Evolutionary conservation across 1,140 invertebrate genomes (phyloP), one percentile per base, ranked within the genome.

Genomic region (Lucilia sericata): DNA sequence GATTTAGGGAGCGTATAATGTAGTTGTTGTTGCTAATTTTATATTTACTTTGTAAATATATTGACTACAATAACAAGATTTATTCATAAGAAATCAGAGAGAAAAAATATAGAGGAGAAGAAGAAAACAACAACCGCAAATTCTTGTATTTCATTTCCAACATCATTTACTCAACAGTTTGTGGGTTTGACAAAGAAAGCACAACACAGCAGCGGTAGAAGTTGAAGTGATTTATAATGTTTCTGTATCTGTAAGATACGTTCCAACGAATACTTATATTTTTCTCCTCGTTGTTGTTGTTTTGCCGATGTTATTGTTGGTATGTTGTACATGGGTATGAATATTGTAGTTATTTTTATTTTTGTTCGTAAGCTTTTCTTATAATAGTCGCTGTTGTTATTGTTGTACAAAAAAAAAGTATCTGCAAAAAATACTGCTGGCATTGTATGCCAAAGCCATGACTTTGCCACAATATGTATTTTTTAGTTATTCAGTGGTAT

Each of bases 141-240:
- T 70, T 70, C 65, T 70, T 70, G 65, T 70, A 70, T 70, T 70
- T 70, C 12, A 70, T 70, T 19, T 70, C n/a, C 65, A 70, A 70
- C 65, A 70, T 70, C 65, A n/a, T 60, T 60, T n/a, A 70, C n/a
- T 21, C 19, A 70, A 70, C 7, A 70, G 19, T 70, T 70, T 70
- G 65, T 70, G 65, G 65, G 65, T 19, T 70, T 70, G 19, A 19
- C n/a, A 70, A 70, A 70, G 65, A 70, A 21, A 70, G 65, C 65
- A 70, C 13, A 60, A n/a, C 5, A 60, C 5, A 60, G 55, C 55
- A 14, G 51, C 51, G 14, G 55, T n/a, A 60, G 65, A 19, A 70
- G 65, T 30, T 19, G 65, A 70, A 25, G 21, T 21, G 19, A 70
- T 70, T 70, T 70, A 70, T 70, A 70, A 21, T 8, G 65, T 70